Evolutionary conservation across 2,113 vertebrate genomes (phyloP), one percentile per base, ranked within the genome.

Genomic region (Varanus komodoensis): DNA sequence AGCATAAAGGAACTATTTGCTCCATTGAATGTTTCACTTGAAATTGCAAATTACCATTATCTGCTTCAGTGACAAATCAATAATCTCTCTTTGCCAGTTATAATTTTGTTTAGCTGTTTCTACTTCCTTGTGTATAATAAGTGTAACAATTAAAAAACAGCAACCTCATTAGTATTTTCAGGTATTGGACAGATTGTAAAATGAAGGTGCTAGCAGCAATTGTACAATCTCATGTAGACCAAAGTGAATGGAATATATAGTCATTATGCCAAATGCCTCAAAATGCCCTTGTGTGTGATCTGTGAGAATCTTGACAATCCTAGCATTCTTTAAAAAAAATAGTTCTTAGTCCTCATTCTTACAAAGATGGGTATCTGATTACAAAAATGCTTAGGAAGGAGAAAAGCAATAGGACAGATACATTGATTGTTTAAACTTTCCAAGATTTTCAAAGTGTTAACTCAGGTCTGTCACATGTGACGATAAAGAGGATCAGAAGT

Each of bases 201-300:
- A 44, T 34, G 61, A 93, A 91, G 89, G 52, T 95, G 90, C 87
- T 94, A 83, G 50, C 86, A 73, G 44, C 54, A 77, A 75, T 87
- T 92, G 87, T 74, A 52, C 71, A 86, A 81, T 67, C 54, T 80
- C 64, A 68, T 8, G 6, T 0, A 2, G 0, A 19, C 61, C 91
- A 84, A 75, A 77, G 54, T 32, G 34, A 64, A 52, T 34, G 3
- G 34, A 7, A 14, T 86, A n/a, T 86, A n/a, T 34, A n/a, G 29
- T 14, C 32, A 25, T 32, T 32, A 64, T n/a, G 52, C 25, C n/a
- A 89, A 89, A 74, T 74, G 82, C 61, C n/a, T 21, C 52, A 11
- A 9, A 64, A 44, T 6, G 27, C 29, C 79, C 34, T 44, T 86
- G 11, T 54, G 12, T 8, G 50, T 38, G 27, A 17, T 44, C 34